These are phyloP conservation scores for Urosaurus nigricauda DNA, from an alignment of 2,797 vertebrate genomes.

Conservation along the genomic window DNA sequence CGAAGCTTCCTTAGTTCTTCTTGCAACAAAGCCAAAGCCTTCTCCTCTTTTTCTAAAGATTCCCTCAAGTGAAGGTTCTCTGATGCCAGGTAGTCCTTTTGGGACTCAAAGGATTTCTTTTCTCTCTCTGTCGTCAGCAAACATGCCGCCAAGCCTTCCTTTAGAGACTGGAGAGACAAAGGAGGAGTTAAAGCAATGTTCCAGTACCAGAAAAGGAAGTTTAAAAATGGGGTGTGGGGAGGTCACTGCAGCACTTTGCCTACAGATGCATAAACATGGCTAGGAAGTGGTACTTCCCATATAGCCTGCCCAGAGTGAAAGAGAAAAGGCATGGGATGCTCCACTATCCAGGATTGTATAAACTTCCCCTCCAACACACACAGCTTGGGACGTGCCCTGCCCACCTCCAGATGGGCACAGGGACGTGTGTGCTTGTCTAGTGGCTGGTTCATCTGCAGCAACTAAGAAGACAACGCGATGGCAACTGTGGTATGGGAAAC, in stretches of 20 bases:
- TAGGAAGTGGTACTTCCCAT: not conserved
- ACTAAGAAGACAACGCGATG: not conserved
- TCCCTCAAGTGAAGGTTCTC: constrained; percentile 89
- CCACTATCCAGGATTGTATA: too few species aligned
- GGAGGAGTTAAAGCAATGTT: constrained; percentile 31
- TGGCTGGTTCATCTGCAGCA: not conserved
- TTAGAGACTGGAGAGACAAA: constrained; percentile 79
- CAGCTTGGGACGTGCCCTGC: too few species aligned
- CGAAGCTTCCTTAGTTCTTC: constrained; percentile 87
- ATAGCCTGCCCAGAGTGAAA: too few species aligned
- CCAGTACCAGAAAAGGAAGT: too few species aligned
- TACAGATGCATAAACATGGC: too few species aligned
- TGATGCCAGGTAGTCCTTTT: constrained; percentile 80
- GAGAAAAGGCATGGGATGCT: too few species aligned
- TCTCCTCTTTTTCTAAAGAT: constrained; percentile 88
- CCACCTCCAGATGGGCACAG: not conserved
- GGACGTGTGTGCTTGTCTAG: not conserved
- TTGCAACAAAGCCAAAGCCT: constrained; percentile 84
- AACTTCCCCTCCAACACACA: too few species aligned
- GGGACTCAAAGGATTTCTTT: constrained; percentile 80
- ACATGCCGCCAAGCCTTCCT: constrained; percentile 81
- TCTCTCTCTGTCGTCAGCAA: constrained; percentile 82
- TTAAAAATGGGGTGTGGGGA: too few species aligned
- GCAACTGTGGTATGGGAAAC: not conserved
- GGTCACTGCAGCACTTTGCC: too few species aligned